Conservation (phyloP, 2,888 invertebrate genomes). For the Chironomus tentans region DNA sequence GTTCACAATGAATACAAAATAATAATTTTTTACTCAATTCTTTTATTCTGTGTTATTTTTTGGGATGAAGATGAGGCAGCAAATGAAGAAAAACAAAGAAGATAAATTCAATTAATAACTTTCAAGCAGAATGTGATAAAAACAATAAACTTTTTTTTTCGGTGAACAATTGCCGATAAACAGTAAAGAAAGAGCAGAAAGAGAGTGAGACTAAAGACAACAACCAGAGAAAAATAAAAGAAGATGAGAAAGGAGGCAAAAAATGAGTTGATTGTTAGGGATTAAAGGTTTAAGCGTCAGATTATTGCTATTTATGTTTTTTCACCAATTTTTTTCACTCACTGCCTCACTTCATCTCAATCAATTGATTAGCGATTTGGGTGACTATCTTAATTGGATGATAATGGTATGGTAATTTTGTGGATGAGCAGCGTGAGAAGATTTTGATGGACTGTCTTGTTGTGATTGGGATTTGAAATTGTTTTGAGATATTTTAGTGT, state of each 20-base stretch:
- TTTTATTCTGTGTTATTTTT: background rate
- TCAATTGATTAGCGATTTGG: background rate
- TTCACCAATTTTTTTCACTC: background rate
- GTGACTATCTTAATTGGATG: background rate
- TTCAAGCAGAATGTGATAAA: conserved; percentile 18
- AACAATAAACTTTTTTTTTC: conserved; percentile 24
- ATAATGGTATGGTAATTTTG: too few relatives aligned
- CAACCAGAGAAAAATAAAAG: background rate
- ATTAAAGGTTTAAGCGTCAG: conserved; percentile 18
- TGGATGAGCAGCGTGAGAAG: background rate
- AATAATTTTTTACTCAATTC: background rate
- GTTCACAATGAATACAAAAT: background rate
- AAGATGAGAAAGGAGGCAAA: background rate
- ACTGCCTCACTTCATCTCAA: background rate
- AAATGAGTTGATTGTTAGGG: conserved; percentile 17
- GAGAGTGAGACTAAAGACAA: background rate
- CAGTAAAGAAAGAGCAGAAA: background rate
- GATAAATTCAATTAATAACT: conserved; percentile 23
- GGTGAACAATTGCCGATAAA: conserved; percentile 1
- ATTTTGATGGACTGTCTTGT: background rate
- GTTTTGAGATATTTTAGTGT: too few relatives aligned
- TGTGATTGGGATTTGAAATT: too few relatives aligned
- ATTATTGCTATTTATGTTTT: conserved; percentile 24
- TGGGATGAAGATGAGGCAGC: background rate
- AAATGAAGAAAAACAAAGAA: background rate